A percentile compares a stretch with the other conserved stretches of the same genome.
These are phyloP conservation scores for Cassiopea andromeda DNA, from an alignment of 30 jellyfish, hydroid and myxozoan genomes.

Conservation along the genomic window DNA sequence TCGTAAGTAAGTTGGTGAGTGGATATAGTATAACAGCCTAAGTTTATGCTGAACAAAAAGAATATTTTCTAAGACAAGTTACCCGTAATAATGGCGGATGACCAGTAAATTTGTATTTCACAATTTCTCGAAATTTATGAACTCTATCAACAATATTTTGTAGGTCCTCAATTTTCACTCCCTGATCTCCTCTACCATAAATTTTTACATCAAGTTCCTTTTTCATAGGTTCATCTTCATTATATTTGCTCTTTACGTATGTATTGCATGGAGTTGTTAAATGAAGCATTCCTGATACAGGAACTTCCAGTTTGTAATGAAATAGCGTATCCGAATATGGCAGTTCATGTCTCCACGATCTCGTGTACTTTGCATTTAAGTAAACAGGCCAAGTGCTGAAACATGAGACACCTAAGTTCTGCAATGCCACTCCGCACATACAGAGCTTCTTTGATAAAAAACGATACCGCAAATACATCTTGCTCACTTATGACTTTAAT, in stretches of 20 bases:
- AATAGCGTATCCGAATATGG: constrained; percentile 47
- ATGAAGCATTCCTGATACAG: constrained; percentile 49
- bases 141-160: constrained; percentile 42
- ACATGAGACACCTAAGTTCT: neutral
- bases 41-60: neutral
- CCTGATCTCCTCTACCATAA: constrained; percentile 45
- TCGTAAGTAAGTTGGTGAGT: too few relatives aligned
- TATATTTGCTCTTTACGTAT: constrained; percentile 12
- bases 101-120: constrained; percentile 53
- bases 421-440: neutral
- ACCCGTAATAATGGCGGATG: constrained; percentile 60
- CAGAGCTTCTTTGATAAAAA: neutral
- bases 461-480: neutral
- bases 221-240: constrained; percentile 43
- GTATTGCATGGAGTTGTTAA: constrained; percentile 56
- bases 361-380: constrained; percentile 15
- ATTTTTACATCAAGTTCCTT: constrained; percentile 38
- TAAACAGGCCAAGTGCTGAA: constrained; percentile 9
- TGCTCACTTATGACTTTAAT: neutral
- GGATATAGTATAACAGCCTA: neutral
- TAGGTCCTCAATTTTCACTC: constrained; percentile 9
- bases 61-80: neutral
- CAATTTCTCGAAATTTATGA: constrained; percentile 34
- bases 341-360: constrained; percentile 42
- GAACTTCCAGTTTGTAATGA: constrained; percentile 48